These are phyloP conservation scores for Hybognathus amarus DNA, from an alignment of 2,797 vertebrate genomes.

Conservation along the genomic window DNA sequence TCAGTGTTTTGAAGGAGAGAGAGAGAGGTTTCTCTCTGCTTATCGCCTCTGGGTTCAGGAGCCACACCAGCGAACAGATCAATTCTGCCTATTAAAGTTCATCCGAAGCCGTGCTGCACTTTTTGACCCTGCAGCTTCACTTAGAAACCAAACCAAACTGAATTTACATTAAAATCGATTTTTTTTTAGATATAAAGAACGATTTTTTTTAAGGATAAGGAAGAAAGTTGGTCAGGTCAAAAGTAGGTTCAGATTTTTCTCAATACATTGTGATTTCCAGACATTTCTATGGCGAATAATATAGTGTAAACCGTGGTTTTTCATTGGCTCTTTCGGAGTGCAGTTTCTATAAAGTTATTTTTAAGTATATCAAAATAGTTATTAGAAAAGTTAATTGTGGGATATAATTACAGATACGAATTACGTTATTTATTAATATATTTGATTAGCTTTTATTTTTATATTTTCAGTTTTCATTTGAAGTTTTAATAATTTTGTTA, in stretches of 20 bases:
- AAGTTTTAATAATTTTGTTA: not conserved
- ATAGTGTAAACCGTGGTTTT: not conserved
- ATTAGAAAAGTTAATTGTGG: no score
- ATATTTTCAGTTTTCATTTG: not conserved
- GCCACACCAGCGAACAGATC: slow-evolving; percentile 66
- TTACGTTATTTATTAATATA: no score
- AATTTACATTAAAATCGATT: not conserved
- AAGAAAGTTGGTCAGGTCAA: not conserved
- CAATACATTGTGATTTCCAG: not conserved
- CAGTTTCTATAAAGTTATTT: not conserved
- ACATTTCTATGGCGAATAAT: not conserved
- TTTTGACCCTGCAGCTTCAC: slow-evolving; percentile 47
- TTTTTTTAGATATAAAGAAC: not conserved
- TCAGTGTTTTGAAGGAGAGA: slow-evolving; percentile 28
- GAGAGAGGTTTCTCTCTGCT: slow-evolving; percentile 7
- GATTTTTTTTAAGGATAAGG: not conserved
- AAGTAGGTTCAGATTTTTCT: no score
- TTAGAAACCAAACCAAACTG: slow-evolving; percentile 9
- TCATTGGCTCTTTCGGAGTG: not conserved
- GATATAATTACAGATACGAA: no score
- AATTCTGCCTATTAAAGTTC: slow-evolving; percentile 69
- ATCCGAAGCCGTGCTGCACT: slow-evolving; percentile 61
- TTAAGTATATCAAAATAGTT: not conserved
- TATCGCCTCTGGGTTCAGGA: slow-evolving; percentile 56
- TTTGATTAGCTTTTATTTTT: no score